Conservation (phyloP, 2,888 invertebrate species). For the Nephrocerus scutellatus region DNA sequence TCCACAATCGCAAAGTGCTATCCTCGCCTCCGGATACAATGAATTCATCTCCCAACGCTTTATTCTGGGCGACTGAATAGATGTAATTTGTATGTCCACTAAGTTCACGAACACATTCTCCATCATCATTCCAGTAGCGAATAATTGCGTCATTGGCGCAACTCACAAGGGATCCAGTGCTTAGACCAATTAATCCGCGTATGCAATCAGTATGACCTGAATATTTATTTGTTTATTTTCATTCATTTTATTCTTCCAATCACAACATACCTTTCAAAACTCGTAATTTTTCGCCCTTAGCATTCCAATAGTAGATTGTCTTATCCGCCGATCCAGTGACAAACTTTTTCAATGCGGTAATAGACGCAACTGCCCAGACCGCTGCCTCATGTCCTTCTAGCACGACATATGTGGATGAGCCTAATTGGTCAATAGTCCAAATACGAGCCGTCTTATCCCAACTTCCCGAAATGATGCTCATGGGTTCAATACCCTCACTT, state of each 20-base stretch:
- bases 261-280: slow-evolving; percentile 52
- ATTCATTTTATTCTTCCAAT: too few relatives aligned
- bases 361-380: slow-evolving; percentile 71
- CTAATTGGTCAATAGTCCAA: slow-evolving; percentile 61
- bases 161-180: slow-evolving; percentile 71
- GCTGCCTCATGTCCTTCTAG: slow-evolving; percentile 71
- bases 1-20: slow-evolving; percentile 76
- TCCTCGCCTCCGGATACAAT: slow-evolving; percentile 88
- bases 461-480: slow-evolving; percentile 72
- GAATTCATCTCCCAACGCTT: slow-evolving; percentile 51
- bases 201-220: slow-evolving; percentile 90
- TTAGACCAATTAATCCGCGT: slow-evolving; percentile 66
- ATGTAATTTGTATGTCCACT: slow-evolving; percentile 85
- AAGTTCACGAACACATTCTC: slow-evolving; percentile 67
- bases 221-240: too few relatives aligned
- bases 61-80: slow-evolving; percentile 60
- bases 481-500: slow-evolving; percentile 47
- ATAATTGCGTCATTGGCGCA: slow-evolving; percentile 89
- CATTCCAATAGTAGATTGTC: slow-evolving; percentile 75
- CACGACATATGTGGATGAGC: slow-evolving; percentile 51
- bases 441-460: slow-evolving; percentile 88
- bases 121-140: slow-evolving; percentile 73
- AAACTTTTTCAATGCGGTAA: slow-evolving; percentile 40
- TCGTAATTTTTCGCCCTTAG: slow-evolving; percentile 58
- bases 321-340: slow-evolving; percentile 92